Evolutionary conservation across 2,888 invertebrate genomes (phyloP).

Genomic region (Caenorhabditis drosophilae): DNA sequence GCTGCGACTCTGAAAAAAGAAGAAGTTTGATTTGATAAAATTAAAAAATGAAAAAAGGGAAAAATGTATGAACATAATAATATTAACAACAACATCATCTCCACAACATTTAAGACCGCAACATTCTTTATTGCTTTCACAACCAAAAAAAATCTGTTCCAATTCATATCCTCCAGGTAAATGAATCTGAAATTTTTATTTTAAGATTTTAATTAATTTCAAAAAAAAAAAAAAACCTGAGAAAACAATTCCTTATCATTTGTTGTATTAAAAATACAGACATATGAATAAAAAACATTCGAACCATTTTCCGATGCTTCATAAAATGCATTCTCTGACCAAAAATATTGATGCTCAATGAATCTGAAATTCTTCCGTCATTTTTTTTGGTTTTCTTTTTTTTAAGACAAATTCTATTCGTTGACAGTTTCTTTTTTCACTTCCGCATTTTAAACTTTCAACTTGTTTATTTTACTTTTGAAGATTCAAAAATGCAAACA

Average conservation of each 20-base stretch:
- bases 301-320: constrained; percentile 14
- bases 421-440: too few species aligned
- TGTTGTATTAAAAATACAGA: constrained; percentile 18
- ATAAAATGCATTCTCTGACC: constrained; percentile 8
- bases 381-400: too few species aligned
- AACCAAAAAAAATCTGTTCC: constrained; percentile 20
- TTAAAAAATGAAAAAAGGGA: not conserved
- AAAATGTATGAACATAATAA: constrained; percentile 29
- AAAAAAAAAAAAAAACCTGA: not conserved
- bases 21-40: too few species aligned
- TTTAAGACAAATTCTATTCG: not conserved
- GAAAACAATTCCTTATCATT: constrained; percentile 5
- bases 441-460: not conserved
- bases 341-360: constrained; percentile 26
- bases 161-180: constrained; percentile 11
- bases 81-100: constrained; percentile 36
- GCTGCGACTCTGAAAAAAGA: constrained; percentile 27
- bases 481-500: constrained; percentile 3
- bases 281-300: constrained; percentile 9
- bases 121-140: constrained; percentile 33
- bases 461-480: not conserved
- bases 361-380: constrained; percentile 15
- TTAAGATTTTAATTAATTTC: not conserved
- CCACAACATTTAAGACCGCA: constrained; percentile 40
- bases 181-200: constrained; percentile 12